Percentiles rank a stretch among this genome's conserved stretches.
These are phyloP conservation scores for Rhinichthys osculus DNA, from an alignment of 2,797 vertebrate species.

Conservation along the genomic window DNA sequence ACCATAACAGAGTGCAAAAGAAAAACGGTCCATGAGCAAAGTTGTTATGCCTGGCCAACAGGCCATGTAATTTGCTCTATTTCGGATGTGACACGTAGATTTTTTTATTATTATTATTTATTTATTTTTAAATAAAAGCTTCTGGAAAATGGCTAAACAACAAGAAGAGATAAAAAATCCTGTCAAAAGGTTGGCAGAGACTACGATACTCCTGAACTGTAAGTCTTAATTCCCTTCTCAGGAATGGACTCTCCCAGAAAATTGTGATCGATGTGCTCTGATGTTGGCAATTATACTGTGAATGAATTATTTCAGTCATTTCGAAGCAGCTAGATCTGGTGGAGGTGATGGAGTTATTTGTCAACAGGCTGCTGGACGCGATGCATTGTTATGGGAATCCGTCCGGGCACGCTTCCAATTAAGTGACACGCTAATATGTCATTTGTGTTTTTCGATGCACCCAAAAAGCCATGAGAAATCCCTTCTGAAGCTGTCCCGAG, in stretches of 20 bases:
- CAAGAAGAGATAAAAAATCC: slow-evolving; percentile 50
- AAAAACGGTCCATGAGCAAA: slow-evolving; percentile 22
- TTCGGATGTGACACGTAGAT: slow-evolving; percentile 42
- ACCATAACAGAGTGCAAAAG: slow-evolving; percentile 11
- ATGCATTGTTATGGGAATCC: slow-evolving; percentile 37
- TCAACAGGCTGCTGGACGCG: slow-evolving; percentile 13
- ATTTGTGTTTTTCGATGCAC: slow-evolving; percentile 45
- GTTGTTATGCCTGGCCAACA: slow-evolving; percentile 23
- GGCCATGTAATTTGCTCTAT: slow-evolving; percentile 42
- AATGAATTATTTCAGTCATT: slow-evolving; percentile 47
- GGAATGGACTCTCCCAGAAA: slow-evolving; percentile 24
- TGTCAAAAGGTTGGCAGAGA: slow-evolving; percentile 45
- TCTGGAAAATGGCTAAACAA: slow-evolving; percentile 46
- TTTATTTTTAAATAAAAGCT: slow-evolving; percentile 49
- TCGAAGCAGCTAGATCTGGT: slow-evolving; percentile 19
- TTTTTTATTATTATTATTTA: slow-evolving; percentile 29
- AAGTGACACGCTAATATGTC: slow-evolving; percentile 36
- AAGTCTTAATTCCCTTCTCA: slow-evolving; percentile 39
- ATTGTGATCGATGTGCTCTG: slow-evolving; percentile 35
- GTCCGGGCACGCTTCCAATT: slow-evolving; percentile 16
- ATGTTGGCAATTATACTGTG: slow-evolving; percentile 39
- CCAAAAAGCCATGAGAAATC: not conserved
- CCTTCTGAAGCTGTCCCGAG: not conserved
- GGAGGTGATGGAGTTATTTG: slow-evolving; percentile 30
- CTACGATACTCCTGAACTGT: slow-evolving; percentile 32